Evolutionary conservation across 2,797 vertebrate genomes (phyloP), one percentile per base, ranked within the genome.

Genomic region (Rhadinocentrus ornatus): DNA sequence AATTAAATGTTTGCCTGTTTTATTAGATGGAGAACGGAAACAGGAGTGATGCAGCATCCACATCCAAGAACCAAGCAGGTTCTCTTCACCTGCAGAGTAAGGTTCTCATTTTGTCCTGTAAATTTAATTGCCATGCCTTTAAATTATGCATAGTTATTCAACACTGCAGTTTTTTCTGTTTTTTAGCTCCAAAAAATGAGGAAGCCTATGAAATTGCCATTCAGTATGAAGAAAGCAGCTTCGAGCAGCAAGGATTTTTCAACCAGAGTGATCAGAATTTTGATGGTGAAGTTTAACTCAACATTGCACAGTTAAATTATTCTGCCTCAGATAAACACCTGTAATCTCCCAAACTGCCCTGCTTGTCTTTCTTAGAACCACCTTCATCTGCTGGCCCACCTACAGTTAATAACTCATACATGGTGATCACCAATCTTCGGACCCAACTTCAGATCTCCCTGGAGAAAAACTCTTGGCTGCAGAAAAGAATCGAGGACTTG

Each of bases 381-480:
- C 56, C 89, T 10, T 80, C 89, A 39, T 72, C 91, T 13, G 66
- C 88, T 62, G 92, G 89, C 44, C 82, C 93, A 0, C 92, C 95
- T 68, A 82, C 92, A 2, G 82, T 92, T 1, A 90, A 92, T 71
- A 96, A 94, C 60, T 94, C 96, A 0, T 93, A 94, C 77, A 93
- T 96, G 82, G 89, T 96, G 82, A 94, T 96, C 87, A 95, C 93
- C 18, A 94, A 95, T 59, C 87, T 97, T 69, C 92, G 94, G 68
- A 95, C 96, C 8, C 96, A 97, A 92, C 93, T 97, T 44, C 96
- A 97, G 85, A 95, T 96, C 90, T 96, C 96, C 31, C 83, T 96
- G 73, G 96, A 97, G 92, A 95, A 97, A 86, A 97, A 96, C 89
- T 96, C 96, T 0, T 97, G 96, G 96, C 82, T 97, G 50, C 95